Conservation (phyloP, 37 sponge, comb jelly and placozoan genomes). For the Beroe forskalii region DNA sequence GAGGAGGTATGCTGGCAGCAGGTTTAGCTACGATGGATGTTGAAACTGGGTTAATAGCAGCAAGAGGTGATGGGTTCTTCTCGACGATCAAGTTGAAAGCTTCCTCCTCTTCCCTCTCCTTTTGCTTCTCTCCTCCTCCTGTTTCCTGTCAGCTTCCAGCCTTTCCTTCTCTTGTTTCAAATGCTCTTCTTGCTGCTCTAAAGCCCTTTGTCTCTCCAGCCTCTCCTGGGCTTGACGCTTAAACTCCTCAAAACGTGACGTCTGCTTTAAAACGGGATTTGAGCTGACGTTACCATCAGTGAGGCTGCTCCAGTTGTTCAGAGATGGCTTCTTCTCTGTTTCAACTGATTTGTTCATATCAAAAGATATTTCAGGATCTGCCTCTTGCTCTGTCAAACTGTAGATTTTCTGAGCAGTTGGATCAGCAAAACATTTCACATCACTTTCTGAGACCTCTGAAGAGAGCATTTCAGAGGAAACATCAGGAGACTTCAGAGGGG, state of each 20-base stretch:
- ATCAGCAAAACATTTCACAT: constrained; percentile 59
- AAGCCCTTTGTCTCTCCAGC: constrained; percentile 19
- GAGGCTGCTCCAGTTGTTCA: constrained; percentile 60
- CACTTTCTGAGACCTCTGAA: constrained; percentile 47
- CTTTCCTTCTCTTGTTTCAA: constrained; percentile 38
- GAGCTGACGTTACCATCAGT: neutral
- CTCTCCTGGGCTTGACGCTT: constrained; percentile 41
- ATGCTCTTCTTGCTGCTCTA: constrained; percentile 29
- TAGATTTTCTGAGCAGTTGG: constrained; percentile 16
- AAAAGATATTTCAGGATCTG: constrained; percentile 33
- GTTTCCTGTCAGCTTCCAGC: constrained; percentile 47
- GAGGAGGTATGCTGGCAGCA: neutral
- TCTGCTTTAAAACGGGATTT: constrained; percentile 46
- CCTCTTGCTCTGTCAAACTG: constrained; percentile 9
- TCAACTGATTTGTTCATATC: constrained; percentile 36
- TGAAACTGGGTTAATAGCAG: neutral
- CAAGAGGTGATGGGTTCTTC: neutral
- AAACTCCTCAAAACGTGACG: constrained; percentile 48
- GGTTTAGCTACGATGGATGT: neutral
- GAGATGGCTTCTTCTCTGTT: neutral
- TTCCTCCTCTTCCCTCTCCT: constrained; percentile 57
- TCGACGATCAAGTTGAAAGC: constrained; percentile 25
- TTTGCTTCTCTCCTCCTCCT: constrained; percentile 42
- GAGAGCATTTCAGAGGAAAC: constrained; percentile 56
- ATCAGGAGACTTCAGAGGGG: constrained; percentile 44